Percentiles rank a stretch among this genome's conserved stretches.
Evolutionary conservation across 53 echinoderm and acorn worm genomes (phyloP).

Genomic region (Apostichopus leukothele): DNA sequence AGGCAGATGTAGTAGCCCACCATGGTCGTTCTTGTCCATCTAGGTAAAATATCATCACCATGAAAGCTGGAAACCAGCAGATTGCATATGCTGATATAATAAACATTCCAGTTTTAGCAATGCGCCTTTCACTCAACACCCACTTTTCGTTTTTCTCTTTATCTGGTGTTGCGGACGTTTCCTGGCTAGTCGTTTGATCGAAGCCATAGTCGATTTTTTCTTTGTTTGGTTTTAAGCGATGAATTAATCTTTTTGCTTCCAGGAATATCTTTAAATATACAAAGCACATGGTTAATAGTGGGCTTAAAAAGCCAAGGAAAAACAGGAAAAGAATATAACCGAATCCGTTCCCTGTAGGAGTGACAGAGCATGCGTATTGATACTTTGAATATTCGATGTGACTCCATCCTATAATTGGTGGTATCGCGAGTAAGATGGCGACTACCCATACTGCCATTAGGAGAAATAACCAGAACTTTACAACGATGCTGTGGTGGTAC

Average conservation of each 20-base stretch:
- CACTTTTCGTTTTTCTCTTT: conserved; percentile 37
- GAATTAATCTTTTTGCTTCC: conserved; percentile 50
- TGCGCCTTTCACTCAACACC: conserved; percentile 70
- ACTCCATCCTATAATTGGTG: conserved; percentile 79
- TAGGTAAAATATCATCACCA: conserved; percentile 70
- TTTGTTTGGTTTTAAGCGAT: not conserved
- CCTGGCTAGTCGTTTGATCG: not conserved
- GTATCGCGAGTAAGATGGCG: conserved; percentile 61
- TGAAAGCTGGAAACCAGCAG: conserved; percentile 83
- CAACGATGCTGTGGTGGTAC: conserved; percentile 65
- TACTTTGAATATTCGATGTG: conserved; percentile 58
- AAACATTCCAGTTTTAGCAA: conserved; percentile 75
- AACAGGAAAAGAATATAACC: conserved; percentile 61
- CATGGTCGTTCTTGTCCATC: conserved; percentile 30
- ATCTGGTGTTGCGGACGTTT: not conserved
- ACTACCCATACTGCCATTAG: conserved; percentile 64
- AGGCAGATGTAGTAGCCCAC: conserved; percentile 73
- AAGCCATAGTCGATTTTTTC: not conserved
- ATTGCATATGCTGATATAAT: conserved; percentile 74
- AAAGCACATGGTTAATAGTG: conserved; percentile 51
- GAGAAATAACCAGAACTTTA: conserved; percentile 54
- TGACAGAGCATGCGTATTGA: conserved; percentile 72
- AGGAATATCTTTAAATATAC: conserved; percentile 63
- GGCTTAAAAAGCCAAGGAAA: conserved; percentile 55
- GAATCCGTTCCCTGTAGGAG: conserved; percentile 12